These are phyloP conservation scores for Erebia palarica DNA, from an alignment of 2,888 invertebrate species.

Conservation along the genomic window DNA sequence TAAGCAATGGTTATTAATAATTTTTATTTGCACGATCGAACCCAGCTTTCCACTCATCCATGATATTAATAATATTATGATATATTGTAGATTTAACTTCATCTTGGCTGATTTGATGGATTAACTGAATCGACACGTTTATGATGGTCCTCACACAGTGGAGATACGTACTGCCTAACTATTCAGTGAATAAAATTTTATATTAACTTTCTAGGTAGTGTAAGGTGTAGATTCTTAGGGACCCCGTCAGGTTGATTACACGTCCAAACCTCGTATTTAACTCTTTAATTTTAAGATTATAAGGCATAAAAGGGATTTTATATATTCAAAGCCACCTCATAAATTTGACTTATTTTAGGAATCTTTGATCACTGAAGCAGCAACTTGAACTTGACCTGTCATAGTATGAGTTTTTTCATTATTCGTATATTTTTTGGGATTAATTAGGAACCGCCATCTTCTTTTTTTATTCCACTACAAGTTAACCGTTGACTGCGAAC, in stretches of 20 bases:
- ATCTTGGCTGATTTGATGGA: background rate
- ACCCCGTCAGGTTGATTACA: too few relatives aligned
- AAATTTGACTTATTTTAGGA: background rate
- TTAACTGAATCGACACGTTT: background rate
- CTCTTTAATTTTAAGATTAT: background rate
- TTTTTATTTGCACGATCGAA: background rate
- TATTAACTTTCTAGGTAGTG: too few relatives aligned
- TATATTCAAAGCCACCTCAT: background rate
- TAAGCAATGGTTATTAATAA: background rate
- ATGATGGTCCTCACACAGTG: background rate
- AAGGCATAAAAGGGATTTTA: background rate
- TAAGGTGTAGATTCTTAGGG: too few relatives aligned
- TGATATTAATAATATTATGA: background rate
- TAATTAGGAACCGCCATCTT: background rate
- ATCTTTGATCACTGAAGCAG: constrained; percentile 3
- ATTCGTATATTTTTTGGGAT: background rate
- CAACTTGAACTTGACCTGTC: background rate
- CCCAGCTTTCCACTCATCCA: background rate
- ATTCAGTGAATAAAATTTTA: too few relatives aligned
- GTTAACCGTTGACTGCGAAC: too few relatives aligned
- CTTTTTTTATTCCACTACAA: too few relatives aligned
- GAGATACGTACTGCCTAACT: too few relatives aligned
- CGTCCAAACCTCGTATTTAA: constrained; percentile 38
- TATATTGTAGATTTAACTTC: background rate
- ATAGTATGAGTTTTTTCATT: background rate